Percentiles rank a stretch among this genome's conserved stretches.
Conservation (phyloP, 2,797 vertebrate genomes). For the Sardinella longiceps region DNA sequence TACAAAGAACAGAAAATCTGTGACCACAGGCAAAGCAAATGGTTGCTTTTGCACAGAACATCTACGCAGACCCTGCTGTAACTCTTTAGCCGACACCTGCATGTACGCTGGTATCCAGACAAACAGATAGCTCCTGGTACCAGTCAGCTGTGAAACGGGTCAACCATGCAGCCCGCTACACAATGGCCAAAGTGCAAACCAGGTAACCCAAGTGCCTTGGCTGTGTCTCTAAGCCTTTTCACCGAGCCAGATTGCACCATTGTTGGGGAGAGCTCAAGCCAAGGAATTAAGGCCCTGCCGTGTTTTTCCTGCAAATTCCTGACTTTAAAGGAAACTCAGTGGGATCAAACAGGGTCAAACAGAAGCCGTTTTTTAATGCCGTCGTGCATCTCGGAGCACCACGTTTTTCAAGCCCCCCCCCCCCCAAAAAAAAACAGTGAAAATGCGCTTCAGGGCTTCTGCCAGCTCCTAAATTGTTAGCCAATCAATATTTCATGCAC, state of each 20-base stretch:
- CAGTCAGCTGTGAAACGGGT: not conserved
- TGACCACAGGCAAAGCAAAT: not conserved
- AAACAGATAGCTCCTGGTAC: not conserved
- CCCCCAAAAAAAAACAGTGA: not conserved
- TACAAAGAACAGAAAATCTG: not conserved
- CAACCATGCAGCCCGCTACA: not conserved
- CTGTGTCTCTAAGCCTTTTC: not conserved
- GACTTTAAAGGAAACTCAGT: not conserved
- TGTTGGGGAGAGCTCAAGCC: slow-evolving; percentile 10
- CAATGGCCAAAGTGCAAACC: not conserved
- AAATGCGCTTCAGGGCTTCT: not conserved
- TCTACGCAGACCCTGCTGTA: not conserved
- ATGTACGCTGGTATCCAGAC: not conserved
- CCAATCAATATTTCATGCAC: not conserved
- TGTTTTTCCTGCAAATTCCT: not conserved
- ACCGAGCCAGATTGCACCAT: not conserved
- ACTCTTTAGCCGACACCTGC: not conserved
- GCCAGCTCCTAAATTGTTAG: slow-evolving; percentile 3
- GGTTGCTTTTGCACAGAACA: not conserved
- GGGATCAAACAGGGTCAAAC: slow-evolving; percentile 18
- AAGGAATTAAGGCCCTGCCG: not conserved
- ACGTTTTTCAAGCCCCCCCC: not conserved
- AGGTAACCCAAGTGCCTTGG: slow-evolving; percentile 20
- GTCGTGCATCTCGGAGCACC: not conserved
- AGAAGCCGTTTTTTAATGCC: not conserved